Conservation (phyloP, 2,797 vertebrate species). For the Hyperoplus lanceolatus region DNA sequence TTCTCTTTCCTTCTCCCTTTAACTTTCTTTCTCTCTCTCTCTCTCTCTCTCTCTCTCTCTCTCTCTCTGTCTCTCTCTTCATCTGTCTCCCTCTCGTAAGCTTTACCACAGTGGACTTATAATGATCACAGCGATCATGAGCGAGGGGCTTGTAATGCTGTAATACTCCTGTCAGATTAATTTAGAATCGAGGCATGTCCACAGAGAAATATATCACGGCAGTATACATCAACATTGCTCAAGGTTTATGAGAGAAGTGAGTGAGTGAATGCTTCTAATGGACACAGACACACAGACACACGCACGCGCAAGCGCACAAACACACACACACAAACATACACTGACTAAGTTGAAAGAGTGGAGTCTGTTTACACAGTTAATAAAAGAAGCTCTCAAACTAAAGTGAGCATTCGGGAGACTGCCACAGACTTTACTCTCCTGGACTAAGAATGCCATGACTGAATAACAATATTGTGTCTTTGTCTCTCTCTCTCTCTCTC, state of each 20-base stretch:
- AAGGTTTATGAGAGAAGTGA: constrained; percentile 29
- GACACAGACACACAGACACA: constrained; percentile 1
- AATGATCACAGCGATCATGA: background rate
- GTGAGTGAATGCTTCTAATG: constrained; percentile 6
- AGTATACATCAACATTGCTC: constrained; percentile 60
- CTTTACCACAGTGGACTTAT: background rate
- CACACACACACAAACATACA: constrained; percentile 7
- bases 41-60: background rate
- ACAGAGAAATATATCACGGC: constrained; percentile 14
- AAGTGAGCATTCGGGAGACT: constrained; percentile 57
- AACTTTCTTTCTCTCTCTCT: background rate
- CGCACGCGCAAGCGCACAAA: no score
- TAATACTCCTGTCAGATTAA: constrained; percentile 1
- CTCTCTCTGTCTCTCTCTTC: background rate
- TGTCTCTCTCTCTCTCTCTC: constrained; percentile 38
- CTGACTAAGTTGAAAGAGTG: constrained; percentile 39
- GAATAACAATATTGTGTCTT: constrained; percentile 55
- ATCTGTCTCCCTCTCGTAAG: background rate
- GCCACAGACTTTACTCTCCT: constrained; percentile 50
- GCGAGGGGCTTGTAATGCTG: background rate
- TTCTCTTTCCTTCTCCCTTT: no score
- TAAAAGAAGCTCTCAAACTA: constrained; percentile 59
- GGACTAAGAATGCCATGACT: constrained; percentile 47
- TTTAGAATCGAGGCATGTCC: constrained; percentile 22
- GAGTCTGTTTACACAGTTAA: constrained; percentile 70